Evolutionary conservation across 2,113 vertebrate genomes (phyloP), one percentile per base, ranked within the genome.

Genomic region (Nibea coibor): DNA sequence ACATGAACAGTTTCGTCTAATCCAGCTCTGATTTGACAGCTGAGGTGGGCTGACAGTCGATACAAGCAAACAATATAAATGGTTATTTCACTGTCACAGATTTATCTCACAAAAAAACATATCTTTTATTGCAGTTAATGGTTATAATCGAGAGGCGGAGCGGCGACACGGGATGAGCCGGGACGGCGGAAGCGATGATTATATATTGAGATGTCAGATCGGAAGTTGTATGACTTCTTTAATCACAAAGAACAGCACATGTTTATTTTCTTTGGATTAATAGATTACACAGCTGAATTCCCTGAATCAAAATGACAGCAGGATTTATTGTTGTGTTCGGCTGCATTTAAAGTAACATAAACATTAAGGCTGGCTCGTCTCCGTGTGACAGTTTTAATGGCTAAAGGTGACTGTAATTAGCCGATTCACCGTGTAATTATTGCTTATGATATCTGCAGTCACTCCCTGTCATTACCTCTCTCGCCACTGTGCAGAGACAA

Each of bases 51-150:
- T 42, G 51, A 42, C 26, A 57, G 17, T 64, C n/a, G 17, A 8
- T 50, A 43, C 54, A 67, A 67, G 20, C 62, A 31, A 82, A 70
- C 28, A 64, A 10, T 75, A 39, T 71, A 59, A 26, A 71, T 57
- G 12, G 62, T 78, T 58, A 11, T 72, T 75, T 79, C 31, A 4
- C 48, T 71, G 47, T 35, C 42, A 24, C 19, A 28, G 59, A 70
- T 43, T 50, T 54, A 0, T 14, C 5, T 56, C 2, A 8, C 31
- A 45, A 51, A 43, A 72, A 3, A 9, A 35, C 31, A 31, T 7
- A 28, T 48, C 16, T 80, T 66, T 51, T 39, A 50, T 51, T 0
- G 5, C 42, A 24, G 31, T n/a, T 73, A 51, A 72, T 45, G 22
- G 22, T 24, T 47, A 39, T 70, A 35, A 59, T 57, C 51, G 26